phyloP scores from a whole-genome alignment of 2,888 invertebrate genomes.

The Noctuana brunneofusca region DNA sequence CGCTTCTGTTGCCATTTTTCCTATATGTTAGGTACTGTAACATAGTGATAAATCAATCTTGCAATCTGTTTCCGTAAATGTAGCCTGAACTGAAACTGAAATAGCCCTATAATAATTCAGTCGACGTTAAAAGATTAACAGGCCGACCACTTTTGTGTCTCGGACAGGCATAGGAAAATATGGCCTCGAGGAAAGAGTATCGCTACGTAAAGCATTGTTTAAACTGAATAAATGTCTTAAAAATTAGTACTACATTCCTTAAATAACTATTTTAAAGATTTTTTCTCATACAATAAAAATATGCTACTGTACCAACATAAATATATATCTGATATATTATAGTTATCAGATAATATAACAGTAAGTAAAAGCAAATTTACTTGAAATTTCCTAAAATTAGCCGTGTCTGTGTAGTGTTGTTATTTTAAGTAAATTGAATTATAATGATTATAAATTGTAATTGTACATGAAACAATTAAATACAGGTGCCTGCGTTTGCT shows the following conservation, averaged over 20 bases:
- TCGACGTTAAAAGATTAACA: slow-evolving; percentile 72
- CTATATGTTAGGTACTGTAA: too few species aligned
- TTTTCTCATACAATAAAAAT: too few species aligned
- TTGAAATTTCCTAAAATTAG: neutral
- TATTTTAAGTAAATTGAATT: neutral
- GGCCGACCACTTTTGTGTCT: slow-evolving; percentile 60
- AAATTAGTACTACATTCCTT: neutral
- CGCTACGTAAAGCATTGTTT: slow-evolving; percentile 45
- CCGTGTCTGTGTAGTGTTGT: neutral
- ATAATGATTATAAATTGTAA: slow-evolving; percentile 9
- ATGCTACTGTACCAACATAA: too few species aligned
- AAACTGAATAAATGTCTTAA: too few species aligned
- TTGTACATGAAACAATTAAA: slow-evolving; percentile 19
- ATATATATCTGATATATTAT: too few species aligned
- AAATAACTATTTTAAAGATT: too few species aligned
- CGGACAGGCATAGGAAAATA: slow-evolving; percentile 66
- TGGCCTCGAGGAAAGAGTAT: slow-evolving; percentile 51
- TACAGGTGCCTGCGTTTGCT: slow-evolving; percentile 43
- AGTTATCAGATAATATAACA: too few species aligned
- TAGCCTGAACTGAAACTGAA: slow-evolving; percentile 39
- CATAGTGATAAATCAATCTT: too few species aligned
- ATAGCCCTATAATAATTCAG: slow-evolving; percentile 64
- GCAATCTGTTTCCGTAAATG: slow-evolving; percentile 2
- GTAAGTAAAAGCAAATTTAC: neutral
- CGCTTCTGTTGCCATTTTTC: too few species aligned